A percentile compares a stretch with the other conserved stretches of the same genome.
Evolutionary conservation across 2,888 invertebrate species (phyloP).

Genomic region (Calliopum simillimum): DNA sequence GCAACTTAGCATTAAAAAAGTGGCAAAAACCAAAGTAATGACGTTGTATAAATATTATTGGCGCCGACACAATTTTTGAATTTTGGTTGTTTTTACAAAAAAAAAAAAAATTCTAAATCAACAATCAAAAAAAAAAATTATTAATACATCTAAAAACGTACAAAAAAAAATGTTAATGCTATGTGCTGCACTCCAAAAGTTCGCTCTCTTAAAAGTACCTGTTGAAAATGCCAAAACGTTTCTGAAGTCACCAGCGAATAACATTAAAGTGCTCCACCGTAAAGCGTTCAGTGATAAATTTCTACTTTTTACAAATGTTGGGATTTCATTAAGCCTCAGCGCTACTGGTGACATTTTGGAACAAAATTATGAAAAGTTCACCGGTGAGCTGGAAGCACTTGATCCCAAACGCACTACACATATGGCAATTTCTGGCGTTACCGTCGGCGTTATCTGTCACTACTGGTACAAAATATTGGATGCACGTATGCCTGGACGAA

Average conservation of each 20-base stretch:
- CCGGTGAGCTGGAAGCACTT: conserved; percentile 70
- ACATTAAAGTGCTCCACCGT: conserved; percentile 48
- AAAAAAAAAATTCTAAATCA: neutral
- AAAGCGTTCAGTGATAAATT: conserved; percentile 74
- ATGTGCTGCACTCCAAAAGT: conserved; percentile 1
- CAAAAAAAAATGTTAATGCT: conserved; percentile 8
- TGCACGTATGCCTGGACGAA: conserved; percentile 76
- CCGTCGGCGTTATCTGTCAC: conserved; percentile 85
- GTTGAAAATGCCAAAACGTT: too few relatives aligned
- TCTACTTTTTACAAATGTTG: conserved; percentile 83
- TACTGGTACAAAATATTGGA: conserved; percentile 88
- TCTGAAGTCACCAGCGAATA: too few relatives aligned
- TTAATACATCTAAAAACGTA: neutral
- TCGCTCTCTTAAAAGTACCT: neutral
- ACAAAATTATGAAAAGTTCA: conserved; percentile 80
- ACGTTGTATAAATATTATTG: neutral
- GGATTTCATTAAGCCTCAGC: conserved; percentile 81
- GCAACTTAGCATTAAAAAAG: too few relatives aligned
- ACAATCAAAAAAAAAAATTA: neutral
- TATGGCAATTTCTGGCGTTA: conserved; percentile 82
- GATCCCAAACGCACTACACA: conserved; percentile 75
- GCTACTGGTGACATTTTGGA: conserved; percentile 82
- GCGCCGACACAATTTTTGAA: neutral
- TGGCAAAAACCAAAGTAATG: too few relatives aligned
- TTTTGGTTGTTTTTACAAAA: neutral